Evolutionary conservation across 2,888 invertebrate genomes (phyloP), one percentile per base, ranked within the genome.

Genomic region (Vandiemenella viatica): DNA sequence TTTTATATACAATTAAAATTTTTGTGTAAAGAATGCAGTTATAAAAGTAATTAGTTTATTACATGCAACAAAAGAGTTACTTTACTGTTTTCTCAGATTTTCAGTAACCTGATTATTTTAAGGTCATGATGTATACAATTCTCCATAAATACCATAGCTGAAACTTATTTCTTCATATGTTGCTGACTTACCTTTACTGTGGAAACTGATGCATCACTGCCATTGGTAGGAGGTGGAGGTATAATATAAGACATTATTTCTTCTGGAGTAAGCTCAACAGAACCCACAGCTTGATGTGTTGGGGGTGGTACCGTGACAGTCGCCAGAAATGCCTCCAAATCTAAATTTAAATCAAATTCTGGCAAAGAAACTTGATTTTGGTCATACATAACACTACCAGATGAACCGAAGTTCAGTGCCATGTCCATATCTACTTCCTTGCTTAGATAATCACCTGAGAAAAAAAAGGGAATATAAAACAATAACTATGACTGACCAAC

Each of bases 191-290:
- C 19, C 0, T 20, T 43, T 22, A 44, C 44, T 13, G 20, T 13
- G n/a, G 44, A 16, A 22, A 10, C 26, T 15, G 8, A 21, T 5
- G 15, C 42, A 8, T 18, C 19, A 20, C 21, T 13, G 7, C 8
- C 42, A 5, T 8, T 8, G 13, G 47, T 37, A 1, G 83, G 83
- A 0, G 85, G 85, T 4, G 82, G 83, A 18, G 87, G 87, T 62
- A 88, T 87, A 53, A 87, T 88, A 58, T 80, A 86, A 0, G 86
- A 83, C 71, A 84, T 80, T 43, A 88, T 83, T 68, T 87, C 84
- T 65, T 87, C 86, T 1, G 83, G 82, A 1, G 84, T 85, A 43
- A 85, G 67, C 63, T 83, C 84, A 58, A 83, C 77, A 8, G 83
- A 81, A 7, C 83, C 82, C 16, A 55, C 50, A 5, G 50, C 70